phyloP scores from a whole-genome alignment of 2,797 vertebrate genomes.

The Syndactyla subalaris region DNA sequence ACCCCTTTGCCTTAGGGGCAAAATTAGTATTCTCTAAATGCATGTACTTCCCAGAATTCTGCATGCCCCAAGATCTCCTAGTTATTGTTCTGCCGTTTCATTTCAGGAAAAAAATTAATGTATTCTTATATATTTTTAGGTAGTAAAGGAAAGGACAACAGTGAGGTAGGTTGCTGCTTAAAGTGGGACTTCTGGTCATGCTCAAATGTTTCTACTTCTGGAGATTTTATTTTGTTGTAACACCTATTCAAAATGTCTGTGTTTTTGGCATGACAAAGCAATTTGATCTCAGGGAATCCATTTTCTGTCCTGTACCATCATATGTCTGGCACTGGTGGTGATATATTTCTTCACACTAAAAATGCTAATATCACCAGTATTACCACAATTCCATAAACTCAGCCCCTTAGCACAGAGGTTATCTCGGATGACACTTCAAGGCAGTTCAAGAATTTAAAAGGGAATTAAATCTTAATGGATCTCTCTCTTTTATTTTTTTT shows the following conservation, averaged over 20 bases:
- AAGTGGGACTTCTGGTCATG: not conserved
- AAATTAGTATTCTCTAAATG: constrained; percentile 33
- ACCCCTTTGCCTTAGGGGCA: not conserved
- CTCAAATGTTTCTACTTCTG: not conserved
- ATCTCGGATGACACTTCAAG: not conserved
- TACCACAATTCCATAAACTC: not conserved
- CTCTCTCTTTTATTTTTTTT: not conserved
- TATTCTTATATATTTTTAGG: not conserved
- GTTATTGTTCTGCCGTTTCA: not conserved
- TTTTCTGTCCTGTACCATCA: not conserved
- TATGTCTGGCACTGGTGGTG: not conserved
- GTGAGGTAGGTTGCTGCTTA: not conserved
- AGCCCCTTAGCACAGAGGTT: not conserved
- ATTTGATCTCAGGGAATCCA: not conserved
- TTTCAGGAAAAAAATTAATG: not conserved
- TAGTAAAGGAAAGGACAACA: not conserved
- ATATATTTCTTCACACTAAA: not conserved
- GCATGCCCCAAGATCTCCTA: not conserved
- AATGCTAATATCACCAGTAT: not conserved
- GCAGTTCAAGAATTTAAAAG: not conserved
- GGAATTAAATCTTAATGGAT: not conserved
- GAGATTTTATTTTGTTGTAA: not conserved
- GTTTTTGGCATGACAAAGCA: not conserved
- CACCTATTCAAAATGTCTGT: not conserved
- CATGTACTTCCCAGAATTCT: not conserved